A percentile compares a stretch with the other conserved stretches of the same genome.
Evolutionary conservation across 2,888 invertebrate genomes (phyloP).

Genomic region (Abrostola triplasia): DNA sequence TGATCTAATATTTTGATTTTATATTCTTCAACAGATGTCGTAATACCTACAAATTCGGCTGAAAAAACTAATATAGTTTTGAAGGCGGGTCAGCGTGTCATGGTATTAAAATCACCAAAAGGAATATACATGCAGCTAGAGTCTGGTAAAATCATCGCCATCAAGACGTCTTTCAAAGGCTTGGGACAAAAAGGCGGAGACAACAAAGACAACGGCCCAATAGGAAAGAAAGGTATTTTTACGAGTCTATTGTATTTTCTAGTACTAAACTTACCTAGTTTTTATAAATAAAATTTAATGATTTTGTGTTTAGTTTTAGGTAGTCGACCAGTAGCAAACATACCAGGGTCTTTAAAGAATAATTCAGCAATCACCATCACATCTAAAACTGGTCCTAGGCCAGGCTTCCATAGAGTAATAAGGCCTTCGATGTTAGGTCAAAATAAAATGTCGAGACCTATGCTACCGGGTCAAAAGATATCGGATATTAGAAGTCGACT

Average conservation of each 20-base stretch:
- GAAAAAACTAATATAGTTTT: conserved; percentile 96
- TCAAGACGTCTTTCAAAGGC: conserved; percentile 92
- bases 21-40: conserved; percentile 90
- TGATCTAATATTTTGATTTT: neutral
- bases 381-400: conserved; percentile 81
- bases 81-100: conserved; percentile 97
- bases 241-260: neutral
- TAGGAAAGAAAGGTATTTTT: conserved; percentile 82
- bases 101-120: conserved; percentile 97
- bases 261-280: neutral
- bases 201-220: conserved; percentile 72
- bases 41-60: conserved; percentile 96
- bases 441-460: conserved; percentile 74
- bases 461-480: conserved; percentile 81
- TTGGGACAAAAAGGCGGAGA: conserved; percentile 86
- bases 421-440: conserved; percentile 76
- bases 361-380: conserved; percentile 89
- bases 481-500: conserved; percentile 78
- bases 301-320: conserved; percentile 73
- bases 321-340: conserved; percentile 74
- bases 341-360: conserved; percentile 88
- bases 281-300: conserved; percentile 4
- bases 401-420: conserved; percentile 76
- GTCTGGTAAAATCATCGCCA: conserved; percentile 98
- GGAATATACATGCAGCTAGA: conserved; percentile 98